Percentiles rank a stretch among this genome's conserved stretches.
Evolutionary conservation across 1,140 invertebrate genomes (phyloP).

Genomic region (Lanistes nyassanus): DNA sequence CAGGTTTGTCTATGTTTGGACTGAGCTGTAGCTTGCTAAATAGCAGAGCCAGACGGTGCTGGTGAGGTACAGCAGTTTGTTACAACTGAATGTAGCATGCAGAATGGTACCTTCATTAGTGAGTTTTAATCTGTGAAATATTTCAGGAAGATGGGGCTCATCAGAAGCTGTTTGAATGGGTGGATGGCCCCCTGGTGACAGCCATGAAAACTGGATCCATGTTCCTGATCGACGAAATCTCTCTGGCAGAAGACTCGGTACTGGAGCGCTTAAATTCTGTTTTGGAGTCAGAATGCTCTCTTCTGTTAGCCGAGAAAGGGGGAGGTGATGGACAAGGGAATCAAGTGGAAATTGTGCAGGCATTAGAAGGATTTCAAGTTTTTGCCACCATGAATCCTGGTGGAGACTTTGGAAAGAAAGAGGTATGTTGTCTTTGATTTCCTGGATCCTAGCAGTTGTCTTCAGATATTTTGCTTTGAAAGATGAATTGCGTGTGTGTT

Average conservation of each 20-base stretch:
- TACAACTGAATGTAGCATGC: too few species aligned
- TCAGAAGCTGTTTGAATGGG: constrained; percentile 92
- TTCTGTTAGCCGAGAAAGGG: constrained; percentile 89
- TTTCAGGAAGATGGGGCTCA: constrained; percentile 39
- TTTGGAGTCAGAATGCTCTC: constrained; percentile 90
- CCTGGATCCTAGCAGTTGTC: neutral
- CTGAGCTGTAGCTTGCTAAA: too few species aligned
- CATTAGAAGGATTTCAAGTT: constrained; percentile 85
- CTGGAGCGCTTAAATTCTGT: constrained; percentile 95
- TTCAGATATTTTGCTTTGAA: too few species aligned
- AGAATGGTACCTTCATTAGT: too few species aligned
- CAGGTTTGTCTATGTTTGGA: too few species aligned
- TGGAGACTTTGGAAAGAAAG: constrained; percentile 99
- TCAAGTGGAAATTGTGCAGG: constrained; percentile 68
- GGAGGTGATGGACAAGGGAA: constrained; percentile 52
- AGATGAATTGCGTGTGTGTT: neutral
- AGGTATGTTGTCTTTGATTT: constrained; percentile 69
- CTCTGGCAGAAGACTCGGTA: constrained; percentile 98
- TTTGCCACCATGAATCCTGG: constrained; percentile 99
- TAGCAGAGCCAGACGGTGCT: too few species aligned
- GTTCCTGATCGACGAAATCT: constrained; percentile 99
- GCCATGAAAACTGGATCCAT: constrained; percentile 89
- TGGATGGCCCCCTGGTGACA: constrained; percentile 92
- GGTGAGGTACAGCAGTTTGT: too few species aligned
- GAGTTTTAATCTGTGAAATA: too few species aligned